Base-by-base conservation (phyloP, 2,888 invertebrate species). In the Coremacera marginata region DNA sequence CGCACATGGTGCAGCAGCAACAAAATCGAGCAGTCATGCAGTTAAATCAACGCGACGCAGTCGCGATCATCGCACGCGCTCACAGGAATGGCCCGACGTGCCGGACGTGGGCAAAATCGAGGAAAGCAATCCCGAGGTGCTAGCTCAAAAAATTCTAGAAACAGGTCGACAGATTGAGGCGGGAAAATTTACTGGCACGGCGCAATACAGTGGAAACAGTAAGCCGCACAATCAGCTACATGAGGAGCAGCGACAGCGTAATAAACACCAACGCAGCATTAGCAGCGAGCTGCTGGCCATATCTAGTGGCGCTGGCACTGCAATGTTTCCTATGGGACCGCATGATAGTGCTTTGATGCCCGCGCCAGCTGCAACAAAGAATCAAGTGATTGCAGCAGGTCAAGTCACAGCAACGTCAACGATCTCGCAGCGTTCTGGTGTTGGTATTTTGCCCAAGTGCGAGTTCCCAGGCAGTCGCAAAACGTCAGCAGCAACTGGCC, bases 41-140 rank as follows among this genome's bases (percentile, higher is more conserved):
- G 7, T 62, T 52, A 89, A 92, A 83, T 89, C 91, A 0, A 90
- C 92, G 0, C 91, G 95, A 37, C 93, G 93, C 83, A 91, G 91
- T 77, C 90, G 94, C 22, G 95, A 95, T 82, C 93, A 94, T 83
- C 91, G 96, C 22, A 93, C 94, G 7, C 92, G 96, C 3, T 95
- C 96, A 0, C 96, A 96, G 85, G 96, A 96, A 86, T 96, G 96
- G 96, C 96, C 96, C 0, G 96, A 96, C 84, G 94, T 96, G 44
- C 96, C 96, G 1, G 96, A 96, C 83, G 93, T 96, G 72, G 95
- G 95, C 1, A 96, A 96, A 89, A 96, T 96, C 78, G 95, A 96
- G 86, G 97, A 97, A 87, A 96, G 96, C 87, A 96, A 97, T 90
- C 96, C 96, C 0, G 96, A 96, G 89, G 92, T 96, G 72, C 90